phyloP scores from a whole-genome alignment of 2,797 vertebrate genomes.

The Smutsia gigantea region DNA sequence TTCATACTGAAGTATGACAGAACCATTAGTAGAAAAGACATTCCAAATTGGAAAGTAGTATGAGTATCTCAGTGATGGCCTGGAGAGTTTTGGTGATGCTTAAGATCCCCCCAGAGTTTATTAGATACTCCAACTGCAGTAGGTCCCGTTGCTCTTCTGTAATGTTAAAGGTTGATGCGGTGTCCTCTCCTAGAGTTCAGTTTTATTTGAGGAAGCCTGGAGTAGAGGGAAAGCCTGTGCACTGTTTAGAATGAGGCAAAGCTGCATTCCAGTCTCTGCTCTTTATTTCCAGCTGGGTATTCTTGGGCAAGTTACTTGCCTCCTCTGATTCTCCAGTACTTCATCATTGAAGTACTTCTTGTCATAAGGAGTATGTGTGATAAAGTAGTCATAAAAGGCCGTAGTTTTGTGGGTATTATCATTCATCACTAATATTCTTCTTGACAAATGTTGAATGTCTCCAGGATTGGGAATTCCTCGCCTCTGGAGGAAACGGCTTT shows the following conservation, averaged over 20 bases:
- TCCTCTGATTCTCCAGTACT: not conserved
- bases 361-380: not conserved
- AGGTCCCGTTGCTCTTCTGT: not conserved
- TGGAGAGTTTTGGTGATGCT: not conserved
- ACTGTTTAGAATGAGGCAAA: not conserved
- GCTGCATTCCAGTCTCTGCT: not conserved
- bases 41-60: not conserved
- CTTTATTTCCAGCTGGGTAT: not conserved
- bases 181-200: not conserved
- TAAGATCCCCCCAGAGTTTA: not conserved
- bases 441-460: not conserved
- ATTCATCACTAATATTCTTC: not conserved
- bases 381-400: not conserved
- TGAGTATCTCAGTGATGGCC: not conserved
- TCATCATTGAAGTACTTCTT: constrained; percentile 4
- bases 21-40: not conserved
- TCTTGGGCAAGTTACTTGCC: not conserved
- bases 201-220: not conserved
- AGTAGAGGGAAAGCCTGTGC: not conserved
- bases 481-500: not conserved
- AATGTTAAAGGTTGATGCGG: not conserved
- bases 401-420: not conserved
- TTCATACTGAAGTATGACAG: constrained; percentile 6
- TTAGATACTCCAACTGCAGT: not conserved
- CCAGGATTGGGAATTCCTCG: not conserved